Conservation (phyloP, 1,140 invertebrate genomes). For the Drosophila miranda region DNA sequence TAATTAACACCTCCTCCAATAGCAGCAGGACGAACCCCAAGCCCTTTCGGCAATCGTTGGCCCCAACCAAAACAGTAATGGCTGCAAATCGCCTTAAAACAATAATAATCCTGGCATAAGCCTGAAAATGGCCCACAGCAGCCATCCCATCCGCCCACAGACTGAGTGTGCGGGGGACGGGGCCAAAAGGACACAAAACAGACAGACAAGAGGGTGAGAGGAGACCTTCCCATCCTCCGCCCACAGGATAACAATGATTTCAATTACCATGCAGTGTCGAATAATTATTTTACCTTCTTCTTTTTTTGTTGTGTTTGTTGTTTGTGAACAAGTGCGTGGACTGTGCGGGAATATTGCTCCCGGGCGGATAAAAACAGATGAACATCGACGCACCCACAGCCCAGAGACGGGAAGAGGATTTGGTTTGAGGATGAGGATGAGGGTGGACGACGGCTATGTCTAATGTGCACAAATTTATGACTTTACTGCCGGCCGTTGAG, state of each 20-base stretch:
- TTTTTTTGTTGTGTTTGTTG: constrained; percentile 32
- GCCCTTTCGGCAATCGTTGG: constrained; percentile 6
- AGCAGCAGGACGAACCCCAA: not conserved
- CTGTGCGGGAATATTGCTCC: constrained; percentile 79
- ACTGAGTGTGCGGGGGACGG: constrained; percentile 19
- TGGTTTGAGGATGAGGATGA: constrained; percentile 4
- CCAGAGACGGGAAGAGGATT: not conserved
- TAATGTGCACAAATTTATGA: constrained; percentile 82
- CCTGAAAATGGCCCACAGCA: constrained; percentile 31
- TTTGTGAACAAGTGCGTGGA: constrained; percentile 70
- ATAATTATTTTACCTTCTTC: constrained; percentile 78
- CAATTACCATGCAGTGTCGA: constrained; percentile 81
- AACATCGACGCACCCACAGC: constrained; percentile 24
- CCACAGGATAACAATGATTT: constrained; percentile 77
- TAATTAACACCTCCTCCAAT: constrained; percentile 60
- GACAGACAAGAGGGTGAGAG: no score
- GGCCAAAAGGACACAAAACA: constrained; percentile 30
- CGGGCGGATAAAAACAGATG: constrained; percentile 81
- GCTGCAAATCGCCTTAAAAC: constrained; percentile 56
- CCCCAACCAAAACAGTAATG: constrained; percentile 42
- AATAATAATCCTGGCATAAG: constrained; percentile 72
- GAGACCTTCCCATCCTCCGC: not conserved
- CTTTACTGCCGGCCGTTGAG: constrained; percentile 61
- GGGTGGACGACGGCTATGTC: constrained; percentile 72
- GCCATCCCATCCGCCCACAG: constrained; percentile 7